phyloP scores from a whole-genome alignment of 2,888 invertebrate genomes.

The Heliconius ismenius region DNA sequence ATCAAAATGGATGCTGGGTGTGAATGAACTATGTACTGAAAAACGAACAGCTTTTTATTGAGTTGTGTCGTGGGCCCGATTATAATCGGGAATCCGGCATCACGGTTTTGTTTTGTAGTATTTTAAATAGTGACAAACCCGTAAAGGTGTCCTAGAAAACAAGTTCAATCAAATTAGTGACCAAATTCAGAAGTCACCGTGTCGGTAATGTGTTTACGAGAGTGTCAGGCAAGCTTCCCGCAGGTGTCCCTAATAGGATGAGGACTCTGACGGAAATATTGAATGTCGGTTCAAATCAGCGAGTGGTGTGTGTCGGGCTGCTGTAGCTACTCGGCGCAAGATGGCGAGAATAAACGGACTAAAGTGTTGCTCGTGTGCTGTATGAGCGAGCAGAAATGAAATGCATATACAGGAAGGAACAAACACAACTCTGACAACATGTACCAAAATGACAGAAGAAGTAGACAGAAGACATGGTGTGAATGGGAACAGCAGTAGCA shows the following conservation, averaged over 20 bases:
- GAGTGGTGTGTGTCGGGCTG: slow-evolving; percentile 64
- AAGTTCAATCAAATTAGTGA: slow-evolving; percentile 58
- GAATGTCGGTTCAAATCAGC: slow-evolving; percentile 66
- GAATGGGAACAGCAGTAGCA: slow-evolving; percentile 85
- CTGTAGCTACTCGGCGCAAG: slow-evolving; percentile 67
- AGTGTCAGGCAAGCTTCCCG: slow-evolving; percentile 72
- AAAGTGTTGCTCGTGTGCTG: slow-evolving; percentile 75
- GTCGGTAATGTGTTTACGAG: slow-evolving; percentile 80
- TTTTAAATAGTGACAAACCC: slow-evolving; percentile 63
- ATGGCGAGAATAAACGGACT: slow-evolving; percentile 76
- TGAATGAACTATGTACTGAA: slow-evolving; percentile 82
- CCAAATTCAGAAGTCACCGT: slow-evolving; percentile 72
- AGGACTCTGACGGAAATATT: slow-evolving; percentile 75
- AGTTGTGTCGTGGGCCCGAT: slow-evolving; percentile 80
- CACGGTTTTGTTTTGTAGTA: slow-evolving; percentile 67
- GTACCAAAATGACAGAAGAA: slow-evolving; percentile 85
- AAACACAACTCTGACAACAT: slow-evolving; percentile 87
- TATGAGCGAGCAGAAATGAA: slow-evolving; percentile 83
- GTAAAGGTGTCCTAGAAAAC: slow-evolving; percentile 58
- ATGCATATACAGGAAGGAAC: slow-evolving; percentile 85
- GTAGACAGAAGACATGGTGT: slow-evolving; percentile 88
- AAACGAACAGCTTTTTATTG: slow-evolving; percentile 81
- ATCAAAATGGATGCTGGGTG: slow-evolving; percentile 83
- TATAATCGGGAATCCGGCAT: slow-evolving; percentile 74
- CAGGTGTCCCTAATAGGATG: slow-evolving; percentile 80